Evolutionary conservation across 2,797 vertebrate genomes (phyloP), one percentile per base, ranked within the genome.

Genomic region (Dallia pectoralis): DNA sequence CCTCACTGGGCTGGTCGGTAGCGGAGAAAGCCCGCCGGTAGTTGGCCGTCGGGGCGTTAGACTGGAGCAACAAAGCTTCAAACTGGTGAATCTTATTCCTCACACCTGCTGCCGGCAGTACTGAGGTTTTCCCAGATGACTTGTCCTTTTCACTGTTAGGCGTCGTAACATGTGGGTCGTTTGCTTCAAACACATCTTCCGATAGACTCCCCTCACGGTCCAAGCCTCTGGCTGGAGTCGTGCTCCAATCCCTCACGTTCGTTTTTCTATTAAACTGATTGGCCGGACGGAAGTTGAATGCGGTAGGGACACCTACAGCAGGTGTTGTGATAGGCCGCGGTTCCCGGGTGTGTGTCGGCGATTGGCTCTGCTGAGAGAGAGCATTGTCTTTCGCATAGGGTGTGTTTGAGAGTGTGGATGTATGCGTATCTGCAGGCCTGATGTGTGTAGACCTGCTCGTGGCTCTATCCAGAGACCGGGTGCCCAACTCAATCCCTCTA

Each of bases 41-140:
- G 44, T 84, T 72, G 29, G 19, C 61, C 18, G 64, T 47, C 16
- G 75, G 48, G 67, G 61, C 62, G 73, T 88, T 85, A 68, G 68
- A 71, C 82, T 71, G 86, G 77, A 88, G 90, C 32, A 89, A 84
- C 77, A 93, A 81, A 51, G 90, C 87, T 79, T 95, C 94, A 73
- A 92, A 95, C 84, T 92, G 93, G 77, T 79, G 87, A 71, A 95
- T 95, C 79, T 90, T 94, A 68, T 89, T 95, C 72, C 87, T 91
- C 72, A 95, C 94, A 0, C 89, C 91, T 72, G 86, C 86, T 19
- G 71, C 40, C 16, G 89, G 81, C 8, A 72, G 22, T 4, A 33
- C 56, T 0, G 22, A n/a, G 2, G 36, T 18, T 33, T 44, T 72
- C 29, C 84, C 82, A 2, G 77, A n/a, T 19, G 71, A 16, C 22